phyloP scores from a whole-genome alignment of 2,113 vertebrate species.

The Carollia perspicillata region DNA sequence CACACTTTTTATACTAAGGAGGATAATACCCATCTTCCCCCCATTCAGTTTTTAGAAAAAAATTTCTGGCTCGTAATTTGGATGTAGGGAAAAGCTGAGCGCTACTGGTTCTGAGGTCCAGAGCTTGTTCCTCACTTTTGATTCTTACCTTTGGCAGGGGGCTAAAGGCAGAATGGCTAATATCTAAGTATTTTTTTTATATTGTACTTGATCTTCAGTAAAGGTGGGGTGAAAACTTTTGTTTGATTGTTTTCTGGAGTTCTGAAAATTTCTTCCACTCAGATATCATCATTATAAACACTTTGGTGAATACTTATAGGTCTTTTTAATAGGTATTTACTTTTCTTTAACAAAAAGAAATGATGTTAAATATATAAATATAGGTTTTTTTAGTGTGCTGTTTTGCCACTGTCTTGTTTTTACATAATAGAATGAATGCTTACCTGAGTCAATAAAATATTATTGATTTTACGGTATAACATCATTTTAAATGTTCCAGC shows the following conservation, averaged over 20 bases:
- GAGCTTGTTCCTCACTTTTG: background rate
- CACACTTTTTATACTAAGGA: background rate
- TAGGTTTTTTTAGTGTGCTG: background rate
- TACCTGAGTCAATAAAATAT: background rate
- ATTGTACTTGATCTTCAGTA: conserved; percentile 1
- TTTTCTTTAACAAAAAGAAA: background rate
- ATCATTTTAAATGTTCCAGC: background rate
- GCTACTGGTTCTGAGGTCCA: background rate
- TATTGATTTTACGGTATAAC: background rate
- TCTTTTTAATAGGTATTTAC: background rate
- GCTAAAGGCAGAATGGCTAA: background rate
- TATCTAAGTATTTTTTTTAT: conserved; percentile 1
- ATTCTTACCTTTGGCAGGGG: background rate
- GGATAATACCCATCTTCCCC: background rate
- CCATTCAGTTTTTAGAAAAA: background rate
- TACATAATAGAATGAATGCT: conserved; percentile 9
- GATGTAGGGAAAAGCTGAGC: background rate
- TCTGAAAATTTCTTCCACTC: background rate
- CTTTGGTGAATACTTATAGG: background rate
- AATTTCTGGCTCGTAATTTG: background rate
- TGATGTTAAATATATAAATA: background rate
- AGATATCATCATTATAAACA: background rate
- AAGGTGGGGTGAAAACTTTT: background rate
- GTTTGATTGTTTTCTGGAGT: background rate
- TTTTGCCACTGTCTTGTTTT: conserved; percentile 25